These are phyloP conservation scores for Drosophila miranda DNA, from an alignment of 1,140 invertebrate species.

Conservation along the genomic window DNA sequence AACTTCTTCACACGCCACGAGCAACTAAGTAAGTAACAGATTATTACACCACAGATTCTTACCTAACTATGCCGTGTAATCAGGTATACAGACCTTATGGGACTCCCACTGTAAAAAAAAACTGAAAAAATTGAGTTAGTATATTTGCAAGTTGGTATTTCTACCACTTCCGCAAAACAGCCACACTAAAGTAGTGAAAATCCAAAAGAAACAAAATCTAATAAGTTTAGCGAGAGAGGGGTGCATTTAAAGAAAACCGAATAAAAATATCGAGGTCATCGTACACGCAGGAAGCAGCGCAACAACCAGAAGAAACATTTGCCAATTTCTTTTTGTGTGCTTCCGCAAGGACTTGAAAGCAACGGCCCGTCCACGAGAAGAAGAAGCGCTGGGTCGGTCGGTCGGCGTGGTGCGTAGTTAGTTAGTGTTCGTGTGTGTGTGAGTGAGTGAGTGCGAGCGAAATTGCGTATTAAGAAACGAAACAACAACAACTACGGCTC, in stretches of 20 bases:
- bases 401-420: constrained; percentile 51
- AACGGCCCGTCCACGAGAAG: constrained; percentile 20
- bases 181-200: constrained; percentile 51
- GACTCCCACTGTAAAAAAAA: no score
- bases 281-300: constrained; percentile 9
- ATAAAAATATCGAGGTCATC: constrained; percentile 9
- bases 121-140: not conserved
- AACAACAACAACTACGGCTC: constrained; percentile 50
- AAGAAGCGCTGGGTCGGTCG: constrained; percentile 32
- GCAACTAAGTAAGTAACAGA: no score
- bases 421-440: constrained; percentile 50
- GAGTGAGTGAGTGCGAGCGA: constrained; percentile 15
- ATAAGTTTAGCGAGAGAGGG: constrained; percentile 40
- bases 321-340: not conserved
- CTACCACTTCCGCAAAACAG: constrained; percentile 9
- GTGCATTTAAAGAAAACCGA: constrained; percentile 39
- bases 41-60: no score
- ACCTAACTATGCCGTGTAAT: no score
- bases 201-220: constrained; percentile 41
- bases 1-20: no score
- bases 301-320: constrained; percentile 15
- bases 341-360: constrained; percentile 14
- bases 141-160: constrained; percentile 12
- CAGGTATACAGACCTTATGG: no score
- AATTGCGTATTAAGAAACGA: constrained; percentile 71